Evolutionary conservation across 2,888 invertebrate species (phyloP), one percentile per base, ranked within the genome.

Genomic region (Macrophya alboannulata): DNA sequence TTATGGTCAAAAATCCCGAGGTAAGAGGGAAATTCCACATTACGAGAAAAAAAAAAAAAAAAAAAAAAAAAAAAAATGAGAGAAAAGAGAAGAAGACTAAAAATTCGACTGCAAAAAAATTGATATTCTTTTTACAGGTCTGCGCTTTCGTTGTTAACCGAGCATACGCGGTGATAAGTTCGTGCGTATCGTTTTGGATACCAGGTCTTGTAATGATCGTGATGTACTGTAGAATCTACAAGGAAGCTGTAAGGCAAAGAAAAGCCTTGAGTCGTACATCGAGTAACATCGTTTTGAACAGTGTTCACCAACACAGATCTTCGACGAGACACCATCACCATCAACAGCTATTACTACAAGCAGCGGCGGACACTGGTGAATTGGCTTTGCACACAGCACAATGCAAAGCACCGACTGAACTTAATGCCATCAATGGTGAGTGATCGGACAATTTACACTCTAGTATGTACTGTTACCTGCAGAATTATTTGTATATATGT

Each of bases 111-210:
- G n/a, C n/a, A n/a, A n/a, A n/a, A n/a, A n/a, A n/a, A n/a, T n/a
- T n/a, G n/a, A n/a, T n/a, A 17, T 17, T 3, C 9, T 12, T 12
- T 21, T 68, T 88, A 8, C 90, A 92, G 92, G 88, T 95, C 15
- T 98, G 98, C 93, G 96, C 95, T 59, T 98, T 98, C 92, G 97
- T 97, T 91, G 98, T 97, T 21, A 98, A 98, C 93, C 96, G 96
- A 92, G 96, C 97, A 55, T 98, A 98, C 92, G 98, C 98, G 10
- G 95, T 98, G 86, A 97, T 98, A 87, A 98, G 98, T 79, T 98
- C 98, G 86, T 97, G 97, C 88, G 97, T 98, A 62, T 98, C 98
- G 51, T 98, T 98, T 94, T 98, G 98, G 98, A 97, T 98, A 93
- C 98, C 98, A 6, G 98, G 98, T 89, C 93, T 98, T 85, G 98